Evolutionary conservation across 1,140 invertebrate genomes (phyloP).

Genomic region (Drosophila sulfurigaster): DNA sequence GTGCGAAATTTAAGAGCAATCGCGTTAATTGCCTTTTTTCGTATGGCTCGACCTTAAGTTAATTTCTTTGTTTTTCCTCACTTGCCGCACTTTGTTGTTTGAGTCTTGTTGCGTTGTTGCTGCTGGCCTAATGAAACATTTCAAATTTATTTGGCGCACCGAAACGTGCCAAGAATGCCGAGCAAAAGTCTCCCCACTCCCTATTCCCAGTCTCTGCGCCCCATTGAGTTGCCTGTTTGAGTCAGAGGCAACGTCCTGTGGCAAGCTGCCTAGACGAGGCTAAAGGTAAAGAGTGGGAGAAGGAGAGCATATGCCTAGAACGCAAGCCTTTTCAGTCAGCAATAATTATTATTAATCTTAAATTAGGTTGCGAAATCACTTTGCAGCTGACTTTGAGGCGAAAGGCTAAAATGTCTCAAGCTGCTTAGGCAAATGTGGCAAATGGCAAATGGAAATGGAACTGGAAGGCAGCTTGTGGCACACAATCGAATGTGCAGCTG

Average conservation of each 20-base stretch:
- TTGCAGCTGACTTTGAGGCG: constrained; percentile 9
- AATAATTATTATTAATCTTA: constrained; percentile 9
- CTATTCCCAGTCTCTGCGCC: no score
- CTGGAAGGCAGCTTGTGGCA: constrained; percentile 1
- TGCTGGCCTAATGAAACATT: constrained; percentile 41
- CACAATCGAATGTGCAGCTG: constrained; percentile 26
- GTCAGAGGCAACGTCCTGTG: neutral
- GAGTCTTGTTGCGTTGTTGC: neutral
- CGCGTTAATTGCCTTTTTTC: constrained; percentile 36
- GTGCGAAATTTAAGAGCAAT: constrained; percentile 5
- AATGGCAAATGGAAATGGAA: neutral
- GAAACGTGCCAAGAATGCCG: constrained; percentile 36
- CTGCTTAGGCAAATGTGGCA: neutral
- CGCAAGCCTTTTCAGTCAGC: neutral
- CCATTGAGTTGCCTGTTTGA: neutral
- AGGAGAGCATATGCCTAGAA: neutral
- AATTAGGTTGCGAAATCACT: constrained; percentile 16
- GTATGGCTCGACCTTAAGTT: constrained; percentile 8
- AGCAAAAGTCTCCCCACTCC: neutral
- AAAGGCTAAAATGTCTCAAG: constrained; percentile 2
- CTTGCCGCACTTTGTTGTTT: constrained; percentile 1
- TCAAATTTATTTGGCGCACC: constrained; percentile 44
- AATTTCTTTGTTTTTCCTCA: constrained; percentile 34
- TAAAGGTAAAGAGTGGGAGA: neutral
- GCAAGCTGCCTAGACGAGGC: neutral